phyloP scores from a whole-genome alignment of 2,888 invertebrate genomes.

The Syrista parreyssii region DNA sequence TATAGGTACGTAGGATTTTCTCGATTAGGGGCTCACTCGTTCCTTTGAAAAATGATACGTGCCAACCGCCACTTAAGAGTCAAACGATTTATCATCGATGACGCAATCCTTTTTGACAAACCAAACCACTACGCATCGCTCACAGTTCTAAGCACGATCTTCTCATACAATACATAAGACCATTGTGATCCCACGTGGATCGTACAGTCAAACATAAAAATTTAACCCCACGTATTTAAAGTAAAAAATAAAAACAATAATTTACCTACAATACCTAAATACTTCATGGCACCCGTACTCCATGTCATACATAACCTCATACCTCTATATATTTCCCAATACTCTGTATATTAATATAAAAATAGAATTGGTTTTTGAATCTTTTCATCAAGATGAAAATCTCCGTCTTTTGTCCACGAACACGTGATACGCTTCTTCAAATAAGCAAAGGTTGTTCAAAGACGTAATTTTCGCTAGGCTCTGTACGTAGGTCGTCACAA shows the following conservation, averaged over 20 bases:
- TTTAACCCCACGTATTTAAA: neutral
- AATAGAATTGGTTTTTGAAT: neutral
- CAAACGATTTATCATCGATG: constrained; percentile 47
- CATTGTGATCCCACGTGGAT: neutral
- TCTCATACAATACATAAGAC: neutral
- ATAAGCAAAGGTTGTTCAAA: constrained; percentile 9
- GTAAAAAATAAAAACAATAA: neutral
- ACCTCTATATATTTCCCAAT: neutral
- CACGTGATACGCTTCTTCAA: neutral
- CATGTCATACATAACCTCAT: neutral
- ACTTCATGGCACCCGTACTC: neutral
- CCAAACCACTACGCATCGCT: constrained; percentile 15
- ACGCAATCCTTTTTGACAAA: constrained; percentile 29
- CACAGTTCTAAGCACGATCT: neutral
- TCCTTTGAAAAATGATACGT: constrained; percentile 42
- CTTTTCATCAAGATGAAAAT: neutral
- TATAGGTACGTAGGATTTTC: constrained; percentile 8
- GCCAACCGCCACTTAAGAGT: constrained; percentile 20
- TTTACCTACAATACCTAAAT: neutral
- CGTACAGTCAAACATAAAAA: neutral
- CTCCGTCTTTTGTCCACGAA: neutral
- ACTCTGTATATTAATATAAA: neutral
- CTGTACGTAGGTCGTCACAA: constrained; percentile 21
- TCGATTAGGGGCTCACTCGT: constrained; percentile 21
- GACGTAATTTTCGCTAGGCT: constrained; percentile 24